Evolutionary conservation across 2,888 invertebrate species (phyloP).

Genomic region (Drosophila prostipennis): DNA sequence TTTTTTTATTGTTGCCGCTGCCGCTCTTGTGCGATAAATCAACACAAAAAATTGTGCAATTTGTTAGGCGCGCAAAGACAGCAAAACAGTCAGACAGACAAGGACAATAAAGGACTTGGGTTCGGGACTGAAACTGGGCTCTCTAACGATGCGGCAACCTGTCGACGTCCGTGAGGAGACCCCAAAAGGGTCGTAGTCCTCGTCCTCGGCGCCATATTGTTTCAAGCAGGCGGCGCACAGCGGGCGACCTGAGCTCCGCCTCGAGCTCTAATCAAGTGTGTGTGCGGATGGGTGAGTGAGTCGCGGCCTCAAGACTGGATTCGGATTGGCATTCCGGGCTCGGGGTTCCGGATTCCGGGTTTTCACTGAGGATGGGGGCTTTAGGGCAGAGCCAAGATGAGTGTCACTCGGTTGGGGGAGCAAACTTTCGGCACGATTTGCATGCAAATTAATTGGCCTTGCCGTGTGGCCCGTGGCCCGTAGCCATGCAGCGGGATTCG

Average conservation of each 20-base stretch:
- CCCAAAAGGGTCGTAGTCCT: constrained; percentile 72
- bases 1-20: constrained; percentile 25
- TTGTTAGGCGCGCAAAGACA: constrained; percentile 65
- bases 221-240: constrained; percentile 70
- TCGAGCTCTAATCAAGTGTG: constrained; percentile 69
- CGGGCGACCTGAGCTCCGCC: constrained; percentile 51
- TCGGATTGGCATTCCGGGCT: neutral
- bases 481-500: constrained; percentile 47
- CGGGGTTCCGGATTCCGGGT: too few species aligned
- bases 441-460: constrained; percentile 82
- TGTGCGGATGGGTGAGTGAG: constrained; percentile 31
- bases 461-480: constrained; percentile 55
- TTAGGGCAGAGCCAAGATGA: constrained; percentile 12
- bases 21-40: constrained; percentile 64
- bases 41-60: constrained; percentile 66
- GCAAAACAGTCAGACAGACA: constrained; percentile 27
- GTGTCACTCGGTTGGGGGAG: constrained; percentile 30
- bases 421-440: constrained; percentile 77
- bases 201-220: constrained; percentile 64
- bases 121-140: constrained; percentile 35
- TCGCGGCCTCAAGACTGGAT: constrained; percentile 22
- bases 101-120: constrained; percentile 43
- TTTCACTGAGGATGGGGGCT: neutral
- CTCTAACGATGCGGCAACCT: constrained; percentile 75
- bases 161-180: constrained; percentile 65